Conservation (phyloP, 2,888 invertebrate genomes). For the Erebia palarica region DNA sequence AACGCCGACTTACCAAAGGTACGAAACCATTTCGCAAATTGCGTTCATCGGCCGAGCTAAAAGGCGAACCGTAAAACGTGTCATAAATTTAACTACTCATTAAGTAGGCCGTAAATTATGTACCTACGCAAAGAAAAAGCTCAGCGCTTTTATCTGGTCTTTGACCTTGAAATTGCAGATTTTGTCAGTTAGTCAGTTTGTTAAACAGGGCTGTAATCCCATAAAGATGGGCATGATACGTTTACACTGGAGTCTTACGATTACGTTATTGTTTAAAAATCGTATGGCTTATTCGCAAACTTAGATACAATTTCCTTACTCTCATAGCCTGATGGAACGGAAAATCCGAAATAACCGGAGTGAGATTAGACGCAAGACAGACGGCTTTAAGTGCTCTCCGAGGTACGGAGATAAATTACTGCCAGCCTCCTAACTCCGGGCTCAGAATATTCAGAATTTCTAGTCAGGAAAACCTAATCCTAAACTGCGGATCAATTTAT, state of each 20-base stretch:
- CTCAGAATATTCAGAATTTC: no score
- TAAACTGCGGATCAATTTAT: no score
- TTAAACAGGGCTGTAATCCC: conserved; percentile 34
- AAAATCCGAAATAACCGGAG: no score
- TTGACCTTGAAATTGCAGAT: conserved; percentile 41
- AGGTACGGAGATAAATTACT: no score
- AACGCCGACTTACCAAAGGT: conserved; percentile 6
- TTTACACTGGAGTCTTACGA: conserved; percentile 31
- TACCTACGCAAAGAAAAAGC: conserved; percentile 38
- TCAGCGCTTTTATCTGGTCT: conserved; percentile 38
- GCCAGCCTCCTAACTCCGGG: no score
- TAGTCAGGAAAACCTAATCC: no score
- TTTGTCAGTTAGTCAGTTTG: conserved; percentile 38
- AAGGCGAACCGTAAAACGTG: conserved; percentile 31
- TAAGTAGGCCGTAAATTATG: conserved; percentile 40
- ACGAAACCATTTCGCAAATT: conserved; percentile 15
- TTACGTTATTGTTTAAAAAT: background rate
- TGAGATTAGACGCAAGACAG: no score
- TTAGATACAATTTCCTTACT: no score
- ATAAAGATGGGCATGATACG: conserved; percentile 19
- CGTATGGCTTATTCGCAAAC: no score
- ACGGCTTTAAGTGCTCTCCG: no score
- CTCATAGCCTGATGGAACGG: no score
- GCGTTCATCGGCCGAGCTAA: conserved; percentile 23
- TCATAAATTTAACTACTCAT: conserved; percentile 38